Conservation (phyloP, 1,140 invertebrate species). For the Chironomus tepperi region DNA sequence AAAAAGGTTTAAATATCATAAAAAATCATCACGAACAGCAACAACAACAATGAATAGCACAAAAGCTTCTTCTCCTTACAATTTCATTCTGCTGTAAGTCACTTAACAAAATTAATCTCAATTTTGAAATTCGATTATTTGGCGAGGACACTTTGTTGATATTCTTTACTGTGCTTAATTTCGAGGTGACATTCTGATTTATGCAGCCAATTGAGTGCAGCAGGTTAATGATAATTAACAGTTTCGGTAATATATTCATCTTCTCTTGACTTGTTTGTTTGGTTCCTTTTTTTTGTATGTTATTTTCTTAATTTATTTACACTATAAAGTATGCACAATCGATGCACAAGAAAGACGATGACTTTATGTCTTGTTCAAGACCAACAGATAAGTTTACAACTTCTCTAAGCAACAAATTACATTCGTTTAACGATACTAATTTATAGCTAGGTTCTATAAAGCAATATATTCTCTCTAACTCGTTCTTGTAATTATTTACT, state of each 20-base stretch:
- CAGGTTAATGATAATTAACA: conserved; percentile 15
- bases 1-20: background rate
- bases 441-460: too few relatives aligned
- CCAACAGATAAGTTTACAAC: too few relatives aligned
- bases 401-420: too few relatives aligned
- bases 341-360: too few relatives aligned
- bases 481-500: background rate
- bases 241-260: background rate
- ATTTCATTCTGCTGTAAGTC: conserved; percentile 18
- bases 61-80: background rate
- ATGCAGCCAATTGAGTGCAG: background rate
- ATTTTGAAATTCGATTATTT: conserved; percentile 17
- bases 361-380: too few relatives aligned
- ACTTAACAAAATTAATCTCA: conserved; percentile 10
- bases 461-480: too few relatives aligned
- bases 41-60: background rate
- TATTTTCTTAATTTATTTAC: too few relatives aligned
- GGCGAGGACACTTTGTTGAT: background rate
- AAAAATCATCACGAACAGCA: background rate
- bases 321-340: too few relatives aligned
- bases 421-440: too few relatives aligned
- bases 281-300: background rate
- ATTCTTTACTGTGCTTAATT: background rate
- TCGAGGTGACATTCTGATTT: background rate
- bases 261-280: background rate